Evolutionary conservation across 2,797 vertebrate genomes (phyloP), one percentile per base, ranked within the genome.

Genomic region (Aphelocoma californica): DNA sequence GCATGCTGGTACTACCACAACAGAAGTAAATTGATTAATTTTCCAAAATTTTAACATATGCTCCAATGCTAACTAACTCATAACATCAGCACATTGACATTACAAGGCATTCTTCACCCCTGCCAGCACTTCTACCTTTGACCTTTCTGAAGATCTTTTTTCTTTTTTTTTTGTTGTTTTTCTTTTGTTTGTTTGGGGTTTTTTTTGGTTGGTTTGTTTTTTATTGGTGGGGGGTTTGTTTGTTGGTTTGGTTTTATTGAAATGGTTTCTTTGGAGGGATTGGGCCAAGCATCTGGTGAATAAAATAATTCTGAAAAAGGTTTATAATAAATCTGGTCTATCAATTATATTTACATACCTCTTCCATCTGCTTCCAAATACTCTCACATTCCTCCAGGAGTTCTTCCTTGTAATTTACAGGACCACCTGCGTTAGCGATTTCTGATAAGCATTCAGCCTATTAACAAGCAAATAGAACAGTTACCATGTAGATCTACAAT

Each of bases 281-380:
- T 25, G 5, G n/a, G 34, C 44, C 24, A 72, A 77, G 31, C 15
- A 62, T 8, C 1, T 16, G 26, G 16, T n/a, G 31, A 88, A 66
- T 19, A 57, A 69, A 65, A 31, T 50, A 80, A 21, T 8, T 17
- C 26, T n/a, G 20, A 45, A 25, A 47, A 44, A 74, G 42, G 21
- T 50, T 60, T 57, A 69, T 11, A 54, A 58, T 15, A 69, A 83
- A 56, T 8, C 4, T 47, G 18, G 10, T 34, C 21, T 48, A 19
- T 14, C 19, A 53, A 6, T 65, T 87, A 20, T 25, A 26, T 72
- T 73, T 85, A 67, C 94, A 74, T 97, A 98, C 98, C 97, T 98
- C 72, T 96, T 97, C 83, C 65, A 98, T 88, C 29, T 97, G 62
- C 57, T 89, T 88, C 98, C 97, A 98, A 25, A 98, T 56, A 75